Evolutionary conservation across 2,113 vertebrate genomes (phyloP), one percentile per base, ranked within the genome.

Genomic region (Tenebrosternarchus preto): DNA sequence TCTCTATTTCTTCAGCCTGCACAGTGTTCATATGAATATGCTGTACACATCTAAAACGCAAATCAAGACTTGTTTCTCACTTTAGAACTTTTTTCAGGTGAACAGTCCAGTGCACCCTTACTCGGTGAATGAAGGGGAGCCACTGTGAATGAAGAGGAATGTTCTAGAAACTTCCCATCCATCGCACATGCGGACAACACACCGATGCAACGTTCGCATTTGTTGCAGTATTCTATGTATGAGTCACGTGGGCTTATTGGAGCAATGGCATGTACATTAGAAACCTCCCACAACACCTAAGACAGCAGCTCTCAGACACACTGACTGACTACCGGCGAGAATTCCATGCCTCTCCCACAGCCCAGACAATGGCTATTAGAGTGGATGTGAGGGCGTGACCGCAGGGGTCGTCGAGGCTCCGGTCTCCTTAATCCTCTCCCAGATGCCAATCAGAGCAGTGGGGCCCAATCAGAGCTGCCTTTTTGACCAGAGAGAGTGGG

Each of bases 341-440:
- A 61, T 73, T 61, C 50, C 25, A 36, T 55, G 69, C 74, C 53
- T 22, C 74, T 76, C 74, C 31, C 73, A 22, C 11, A 25, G 22
- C 8, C 27, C 36, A 39, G 75, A 50, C 66, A 68, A 64, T 68
- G 82, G 74, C 78, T 72, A 60, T 80, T 77, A 77, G 67, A 63
- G 68, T 55, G 60, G 36, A 60, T 46, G 63, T 12, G 63, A 60
- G 73, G 67, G 67, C 27, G 71, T 61, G 36, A 50, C 60, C 20
- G 39, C 36, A 56, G 36, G 69, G 74, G n/a, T 11, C 17, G 7
- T 4, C 19, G 56, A 55, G 16, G 24, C 27, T 46, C 43, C 12
- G 67, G 16, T 17, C 56, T 39, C 7, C 67, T 77, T 82, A 63
- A 82, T 76, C 27, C 68, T 11, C 66, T 53, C 29, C 33, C 24